A percentile compares a stretch with the other conserved stretches of the same genome.
phyloP scores from a whole-genome alignment of 2,797 vertebrate genomes.

The Antrozous pallidus region DNA sequence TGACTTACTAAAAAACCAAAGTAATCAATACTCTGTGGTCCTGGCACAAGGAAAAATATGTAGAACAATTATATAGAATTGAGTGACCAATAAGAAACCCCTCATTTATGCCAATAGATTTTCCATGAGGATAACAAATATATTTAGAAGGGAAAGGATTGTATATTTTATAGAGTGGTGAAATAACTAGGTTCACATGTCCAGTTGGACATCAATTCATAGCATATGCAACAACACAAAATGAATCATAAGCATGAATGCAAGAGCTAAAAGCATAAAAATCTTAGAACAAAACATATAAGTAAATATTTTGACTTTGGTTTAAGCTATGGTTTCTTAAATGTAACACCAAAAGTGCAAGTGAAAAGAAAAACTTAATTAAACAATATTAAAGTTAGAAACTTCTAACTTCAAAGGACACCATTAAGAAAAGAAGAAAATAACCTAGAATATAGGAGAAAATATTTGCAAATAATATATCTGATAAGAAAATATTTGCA shows the following conservation, averaged over 20 bases:
- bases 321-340: background rate
- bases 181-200: background rate
- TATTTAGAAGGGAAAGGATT: background rate
- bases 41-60: background rate
- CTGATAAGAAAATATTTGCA: background rate
- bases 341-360: background rate
- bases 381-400: background rate
- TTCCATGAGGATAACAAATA: background rate
- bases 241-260: background rate
- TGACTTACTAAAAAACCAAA: background rate
- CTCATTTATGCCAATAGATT: background rate
- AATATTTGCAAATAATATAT: background rate
- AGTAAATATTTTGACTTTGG: background rate
- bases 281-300: background rate
- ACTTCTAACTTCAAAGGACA: background rate
- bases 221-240: background rate
- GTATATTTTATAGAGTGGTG: background rate
- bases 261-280: background rate
- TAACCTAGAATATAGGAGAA: background rate
- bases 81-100: background rate
- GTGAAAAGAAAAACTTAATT: background rate
- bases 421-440: background rate
- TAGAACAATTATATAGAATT: background rate
- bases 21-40: background rate
- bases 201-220: background rate